Evolutionary conservation across 2,113 vertebrate genomes (phyloP), one percentile per base, ranked within the genome.

Genomic region (Trematocara stigmaticum): DNA sequence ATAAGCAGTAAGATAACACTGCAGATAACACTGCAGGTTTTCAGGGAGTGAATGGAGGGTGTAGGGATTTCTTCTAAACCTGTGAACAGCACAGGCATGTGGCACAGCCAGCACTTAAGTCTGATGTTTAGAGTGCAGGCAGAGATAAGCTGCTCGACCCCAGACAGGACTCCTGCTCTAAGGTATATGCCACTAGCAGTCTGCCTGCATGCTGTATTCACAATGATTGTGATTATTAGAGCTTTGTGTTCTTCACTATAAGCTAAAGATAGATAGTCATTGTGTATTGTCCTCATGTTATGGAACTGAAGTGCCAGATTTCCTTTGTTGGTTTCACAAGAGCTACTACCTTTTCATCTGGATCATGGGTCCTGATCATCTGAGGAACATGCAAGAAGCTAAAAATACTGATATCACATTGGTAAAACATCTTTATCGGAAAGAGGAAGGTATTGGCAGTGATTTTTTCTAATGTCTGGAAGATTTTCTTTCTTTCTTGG

Each of bases 71-170:
- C 87, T 87, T 87, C 66, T 87, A 80, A 93, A 94, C 85, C 91
- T 92, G 94, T 91, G 89, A 95, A 93, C 86, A 91, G 86, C 84
- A 74, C 64, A 91, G 90, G 91, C 90, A 94, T 93, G 93, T 88
- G 92, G 86, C 89, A 82, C 83, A 85, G 84, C 55, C 85, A 57
- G 90, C 90, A 87, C 94, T 94, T 95, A 91, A 95, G 89, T 93
- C 89, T 61, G 66, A 52, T 94, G 95, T 96, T 94, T 90, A 78
- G 87, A 84, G 91, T 83, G 86, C 81, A 85, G 88, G 71, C 47
- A 42, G 82, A 94, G 94, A 94, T 96, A 94, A 95, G 93, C 83
- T 78, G 35, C 56, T 56, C 88, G 92, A 96, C 93, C 94, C 86
- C 91, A 91, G 82, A 87, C 90, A 64, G 52, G 59, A 84, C 84